These are phyloP conservation scores for Myiagra hebetior DNA, from an alignment of 2,113 vertebrate species.

Conservation along the genomic window DNA sequence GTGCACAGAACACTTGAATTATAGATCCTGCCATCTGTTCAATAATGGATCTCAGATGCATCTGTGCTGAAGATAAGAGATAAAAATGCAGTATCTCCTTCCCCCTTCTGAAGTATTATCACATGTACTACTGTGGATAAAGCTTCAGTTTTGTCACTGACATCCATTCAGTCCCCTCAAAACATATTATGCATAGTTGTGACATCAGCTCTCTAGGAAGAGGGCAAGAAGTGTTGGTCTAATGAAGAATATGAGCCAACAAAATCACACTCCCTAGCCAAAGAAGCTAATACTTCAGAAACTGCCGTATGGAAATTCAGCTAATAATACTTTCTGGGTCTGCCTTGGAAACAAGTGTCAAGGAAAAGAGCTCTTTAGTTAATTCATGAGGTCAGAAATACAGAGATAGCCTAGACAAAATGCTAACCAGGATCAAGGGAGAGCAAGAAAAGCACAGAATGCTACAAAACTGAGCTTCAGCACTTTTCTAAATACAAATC, in stretches of 20 bases:
- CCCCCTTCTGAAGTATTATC: not conserved
- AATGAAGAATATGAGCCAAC: not conserved
- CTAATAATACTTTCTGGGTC: not conserved
- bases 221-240: not conserved
- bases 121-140: not conserved
- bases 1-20: not conserved
- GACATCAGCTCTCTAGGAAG: not conserved
- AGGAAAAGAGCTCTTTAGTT: not conserved
- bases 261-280: not conserved
- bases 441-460: not conserved
- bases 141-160: not conserved
- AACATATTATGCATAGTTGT: not conserved
- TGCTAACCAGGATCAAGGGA: not conserved
- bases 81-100: not conserved
- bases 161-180: not conserved
- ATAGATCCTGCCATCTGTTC: not conserved
- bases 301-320: not conserved
- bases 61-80: not conserved
- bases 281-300: not conserved
- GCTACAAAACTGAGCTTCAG: not conserved
- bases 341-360: not conserved
- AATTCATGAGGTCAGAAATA: not conserved
- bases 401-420: not conserved
- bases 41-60: not conserved
- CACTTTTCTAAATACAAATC: not conserved